A percentile compares a stretch with the other conserved stretches of the same genome.
Evolutionary conservation across 2,888 invertebrate species (phyloP).

Genomic region (Listrodromus nycthemerus): DNA sequence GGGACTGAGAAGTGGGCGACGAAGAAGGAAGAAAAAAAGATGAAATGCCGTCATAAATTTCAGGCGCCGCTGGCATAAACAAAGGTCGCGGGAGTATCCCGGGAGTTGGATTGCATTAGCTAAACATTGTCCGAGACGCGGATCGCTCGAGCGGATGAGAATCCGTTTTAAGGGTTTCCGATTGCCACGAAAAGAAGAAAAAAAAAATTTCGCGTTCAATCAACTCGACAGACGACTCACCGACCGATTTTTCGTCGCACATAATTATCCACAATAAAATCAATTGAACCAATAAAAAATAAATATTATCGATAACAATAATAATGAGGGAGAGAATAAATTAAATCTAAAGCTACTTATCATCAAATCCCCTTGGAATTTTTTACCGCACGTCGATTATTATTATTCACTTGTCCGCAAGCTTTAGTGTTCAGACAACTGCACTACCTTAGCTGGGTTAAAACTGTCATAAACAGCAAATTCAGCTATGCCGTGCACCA

Average conservation of each 20-base stretch:
- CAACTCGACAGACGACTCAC: neutral
- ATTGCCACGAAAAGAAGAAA: slow-evolving; percentile 23
- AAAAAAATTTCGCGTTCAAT: neutral
- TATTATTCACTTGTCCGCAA: slow-evolving; percentile 15
- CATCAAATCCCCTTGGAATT: slow-evolving; percentile 1
- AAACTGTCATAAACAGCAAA: slow-evolving; percentile 50
- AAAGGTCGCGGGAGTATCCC: slow-evolving; percentile 69
- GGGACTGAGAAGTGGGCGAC: slow-evolving; percentile 14
- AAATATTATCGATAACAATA: neutral
- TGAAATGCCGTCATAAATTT: slow-evolving; percentile 75
- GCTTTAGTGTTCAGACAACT: slow-evolving; percentile 45
- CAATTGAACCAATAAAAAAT: neutral
- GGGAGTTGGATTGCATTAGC: slow-evolving; percentile 73
- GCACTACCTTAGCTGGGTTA: slow-evolving; percentile 29
- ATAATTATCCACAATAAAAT: neutral
- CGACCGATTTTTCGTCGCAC: neutral
- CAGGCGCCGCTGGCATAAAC: slow-evolving; percentile 70
- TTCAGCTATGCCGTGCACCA: slow-evolving; percentile 44
- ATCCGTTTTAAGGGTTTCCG: neutral
- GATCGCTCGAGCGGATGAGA: slow-evolving; percentile 5
- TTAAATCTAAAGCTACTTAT: slow-evolving; percentile 9
- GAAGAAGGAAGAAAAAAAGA: slow-evolving; percentile 65
- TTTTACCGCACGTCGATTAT: neutral
- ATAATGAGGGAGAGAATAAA: neutral
- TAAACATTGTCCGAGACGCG: slow-evolving; percentile 67